Evolutionary conservation across 2,888 invertebrate species (phyloP), one percentile per base, ranked within the genome.

Genomic region (Agapostemon virescens): DNA sequence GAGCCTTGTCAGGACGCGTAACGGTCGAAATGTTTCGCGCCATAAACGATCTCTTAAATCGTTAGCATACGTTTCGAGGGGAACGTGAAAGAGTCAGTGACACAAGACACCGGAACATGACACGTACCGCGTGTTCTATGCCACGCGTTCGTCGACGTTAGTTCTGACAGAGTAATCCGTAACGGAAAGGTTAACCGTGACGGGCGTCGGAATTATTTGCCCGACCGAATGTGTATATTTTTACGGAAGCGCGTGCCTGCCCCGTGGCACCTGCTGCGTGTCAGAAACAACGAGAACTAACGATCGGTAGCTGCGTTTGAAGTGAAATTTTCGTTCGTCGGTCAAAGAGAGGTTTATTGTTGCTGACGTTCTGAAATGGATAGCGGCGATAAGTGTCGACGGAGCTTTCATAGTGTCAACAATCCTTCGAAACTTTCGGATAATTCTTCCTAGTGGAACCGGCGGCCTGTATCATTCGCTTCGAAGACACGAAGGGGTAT

Each of bases 151-250:
- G 77, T 61, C 66, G 66, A 40, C 79, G 79, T 80, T 80, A 80
- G 72, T 79, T 80, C 79, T 80, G 79, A 80, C 79, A 80, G 79
- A 68, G 79, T 73, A 69, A 80, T 80, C 58, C 79, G 72, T 79
- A 73, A 80, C 73, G 73, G 42, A 69, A 55, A 55, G 67, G 67
- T 20, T 38, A 7, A 23, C 49, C 49, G 40, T 67, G 79, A 79
- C 79, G 79, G 79, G 79, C 23, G 45, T 5, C 63, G 38, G 79
- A 80, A 80, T 80, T 80, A 80, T 80, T 79, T 81, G 69, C 74
- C 69, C 61, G 79, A 17, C 40, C 26, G 15, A 26, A 55, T 26
- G 69, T 79, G 80, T 79, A 81, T 81, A 79, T 81, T 81, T 79
- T 79, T 80, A 81, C 74, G 80, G 69, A 55, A 55, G 49, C 49